Percentiles rank a stretch among this genome's conserved stretches.
phyloP scores from a whole-genome alignment of 2,888 invertebrate genomes.

The Volucella zonaria region DNA sequence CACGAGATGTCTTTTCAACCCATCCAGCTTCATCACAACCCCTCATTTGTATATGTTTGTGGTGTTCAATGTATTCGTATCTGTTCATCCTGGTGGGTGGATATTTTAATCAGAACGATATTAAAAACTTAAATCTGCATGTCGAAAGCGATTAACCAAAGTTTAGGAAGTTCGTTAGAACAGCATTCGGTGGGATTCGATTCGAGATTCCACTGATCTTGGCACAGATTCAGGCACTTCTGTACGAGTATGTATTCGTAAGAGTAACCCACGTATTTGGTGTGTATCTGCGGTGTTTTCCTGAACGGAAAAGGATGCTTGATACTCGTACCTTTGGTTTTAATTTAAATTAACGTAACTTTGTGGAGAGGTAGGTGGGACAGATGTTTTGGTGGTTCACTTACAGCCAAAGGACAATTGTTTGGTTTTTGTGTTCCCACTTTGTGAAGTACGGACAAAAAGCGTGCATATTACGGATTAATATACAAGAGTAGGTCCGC shows the following conservation, averaged over 20 bases:
- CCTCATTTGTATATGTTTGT: background rate
- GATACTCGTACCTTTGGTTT: slow-evolving; percentile 66
- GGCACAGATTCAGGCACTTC: background rate
- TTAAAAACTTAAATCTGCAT: slow-evolving; percentile 82
- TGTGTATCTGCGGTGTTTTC: background rate
- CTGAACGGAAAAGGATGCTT: slow-evolving; percentile 32
- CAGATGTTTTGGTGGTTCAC: slow-evolving; percentile 14
- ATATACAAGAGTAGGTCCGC: slow-evolving; percentile 29
- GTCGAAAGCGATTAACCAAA: slow-evolving; percentile 82
- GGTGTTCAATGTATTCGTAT: slow-evolving; percentile 33
- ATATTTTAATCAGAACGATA: slow-evolving; percentile 76
- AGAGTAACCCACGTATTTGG: no score
- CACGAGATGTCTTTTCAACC: slow-evolving; percentile 39
- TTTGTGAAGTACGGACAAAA: slow-evolving; percentile 35
- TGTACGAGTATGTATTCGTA: no score
- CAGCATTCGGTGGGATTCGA: slow-evolving; percentile 69
- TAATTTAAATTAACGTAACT: slow-evolving; percentile 63
- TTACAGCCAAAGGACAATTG: slow-evolving; percentile 63
- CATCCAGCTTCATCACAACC: slow-evolving; percentile 27
- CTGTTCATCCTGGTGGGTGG: slow-evolving; percentile 60
- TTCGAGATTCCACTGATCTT: slow-evolving; percentile 55
- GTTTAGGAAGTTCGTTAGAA: slow-evolving; percentile 61
- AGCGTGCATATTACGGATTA: slow-evolving; percentile 38
- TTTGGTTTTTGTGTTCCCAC: slow-evolving; percentile 41
- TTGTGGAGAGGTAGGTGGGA: slow-evolving; percentile 20